Evolutionary conservation across 2,113 vertebrate genomes (phyloP).

Genomic region (Holacanthus passer): DNA sequence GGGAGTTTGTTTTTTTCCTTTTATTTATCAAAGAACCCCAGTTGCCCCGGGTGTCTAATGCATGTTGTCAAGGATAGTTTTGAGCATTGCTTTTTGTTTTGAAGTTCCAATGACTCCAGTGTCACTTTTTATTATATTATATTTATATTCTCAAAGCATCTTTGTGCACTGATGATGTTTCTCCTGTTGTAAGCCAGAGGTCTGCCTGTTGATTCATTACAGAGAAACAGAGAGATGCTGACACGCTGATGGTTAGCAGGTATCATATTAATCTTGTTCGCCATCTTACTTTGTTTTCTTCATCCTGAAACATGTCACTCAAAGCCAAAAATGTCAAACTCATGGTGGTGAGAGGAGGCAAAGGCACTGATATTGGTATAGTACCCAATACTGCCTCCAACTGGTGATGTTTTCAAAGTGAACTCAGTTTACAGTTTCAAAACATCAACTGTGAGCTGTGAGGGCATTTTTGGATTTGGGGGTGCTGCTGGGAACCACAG

Average conservation of each 20-base stretch:
- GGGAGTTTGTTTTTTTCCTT: constrained; percentile 18
- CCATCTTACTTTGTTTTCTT: no score
- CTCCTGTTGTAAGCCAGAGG: not conserved
- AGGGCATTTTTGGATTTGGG: not conserved
- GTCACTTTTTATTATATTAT: constrained; percentile 19
- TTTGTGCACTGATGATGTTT: constrained; percentile 2
- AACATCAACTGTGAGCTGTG: not conserved
- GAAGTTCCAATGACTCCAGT: constrained; percentile 4
- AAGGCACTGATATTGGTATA: no score
- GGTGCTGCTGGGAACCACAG: not conserved
- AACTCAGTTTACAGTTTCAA: not conserved
- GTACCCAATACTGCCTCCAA: not conserved
- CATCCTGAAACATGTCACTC: no score
- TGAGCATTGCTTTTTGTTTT: constrained; percentile 7
- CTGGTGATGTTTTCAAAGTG: not conserved
- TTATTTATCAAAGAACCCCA: constrained; percentile 35
- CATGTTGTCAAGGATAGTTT: constrained; percentile 30
- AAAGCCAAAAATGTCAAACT: no score
- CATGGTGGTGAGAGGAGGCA: no score
- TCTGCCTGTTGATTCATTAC: not conserved
- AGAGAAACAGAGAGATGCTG: no score
- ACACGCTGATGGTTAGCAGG: no score
- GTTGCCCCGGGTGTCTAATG: constrained; percentile 33
- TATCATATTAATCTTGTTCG: no score
- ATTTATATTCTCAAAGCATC: constrained; percentile 4